Evolutionary conservation across 2,113 vertebrate genomes (phyloP), one percentile per base, ranked within the genome.

Genomic region (Sinocyclocheilus anshuiensis): DNA sequence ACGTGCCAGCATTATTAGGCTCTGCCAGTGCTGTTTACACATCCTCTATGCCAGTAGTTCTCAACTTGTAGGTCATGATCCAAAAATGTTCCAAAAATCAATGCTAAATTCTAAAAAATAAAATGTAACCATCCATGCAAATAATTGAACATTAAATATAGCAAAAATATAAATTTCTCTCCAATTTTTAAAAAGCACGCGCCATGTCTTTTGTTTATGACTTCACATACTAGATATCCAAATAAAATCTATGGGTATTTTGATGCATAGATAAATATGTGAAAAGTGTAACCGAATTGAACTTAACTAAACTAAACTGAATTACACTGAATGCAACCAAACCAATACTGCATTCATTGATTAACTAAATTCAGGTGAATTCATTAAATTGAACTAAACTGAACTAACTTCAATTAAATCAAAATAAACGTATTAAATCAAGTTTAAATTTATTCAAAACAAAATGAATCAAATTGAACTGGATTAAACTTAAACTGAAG

Each of bases 1-100:
- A 78, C 24, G 61, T 39, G 55, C 36, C 61, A 88, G 59, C 11
- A 53, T 81, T 53, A 81, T 86, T 88, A 67, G 76, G 22, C 53
- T 78, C 15, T 36, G 26, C 42, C 72, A 78, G 53, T 16, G 55
- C 55, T 76, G 42, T 84, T 84, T 71, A 81, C n/a, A 78, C 29
- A 13, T 75, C 48, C 29, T 67, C 59, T 18, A 18, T 81, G 79
- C 79, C 79, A 65, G 57, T 42, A 29, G 33, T 24, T 80, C 20
- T 80, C 11, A 80, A 80, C 77, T 36, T 13, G 33, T 80, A 13
- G 33, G 20, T 24, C 0, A 1, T 18, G 22, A 61, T 80, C 20
- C 55, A 63, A 24, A 80, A 80, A 80, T 42, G 57, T 61, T 80
- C 33, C 24, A 48, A 10, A 10, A 53, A 79, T n/a, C 20, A 42